phyloP scores from a whole-genome alignment of 2,888 invertebrate genomes.

The Allacma fusca region DNA sequence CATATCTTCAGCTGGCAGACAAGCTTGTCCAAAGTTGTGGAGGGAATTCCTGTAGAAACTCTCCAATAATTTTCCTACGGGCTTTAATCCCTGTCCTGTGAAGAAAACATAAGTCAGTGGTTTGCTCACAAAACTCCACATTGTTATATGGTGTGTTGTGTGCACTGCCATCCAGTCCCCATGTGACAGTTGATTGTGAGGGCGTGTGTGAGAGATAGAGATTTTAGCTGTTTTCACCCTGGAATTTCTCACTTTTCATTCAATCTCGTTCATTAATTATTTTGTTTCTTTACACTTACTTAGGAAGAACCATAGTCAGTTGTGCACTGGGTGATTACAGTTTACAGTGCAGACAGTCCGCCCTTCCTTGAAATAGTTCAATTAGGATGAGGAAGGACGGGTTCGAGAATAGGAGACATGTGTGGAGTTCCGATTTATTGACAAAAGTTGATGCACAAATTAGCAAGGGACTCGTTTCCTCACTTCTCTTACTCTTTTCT shows the following conservation, averaged over 20 bases:
- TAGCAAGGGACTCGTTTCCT: background rate
- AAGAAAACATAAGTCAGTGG: too few relatives aligned
- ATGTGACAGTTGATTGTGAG: background rate
- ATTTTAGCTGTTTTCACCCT: too few relatives aligned
- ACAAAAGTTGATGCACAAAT: background rate
- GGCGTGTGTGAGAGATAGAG: background rate
- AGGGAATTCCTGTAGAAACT: background rate
- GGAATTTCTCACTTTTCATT: too few relatives aligned
- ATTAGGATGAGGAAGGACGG: background rate
- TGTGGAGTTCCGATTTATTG: background rate
- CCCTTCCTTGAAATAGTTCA: slow-evolving; percentile 8
- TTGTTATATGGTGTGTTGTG: background rate
- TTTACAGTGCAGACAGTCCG: background rate
- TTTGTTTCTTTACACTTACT: too few relatives aligned
- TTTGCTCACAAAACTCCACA: too few relatives aligned
- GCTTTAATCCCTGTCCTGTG: background rate
- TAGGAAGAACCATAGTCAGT: too few relatives aligned
- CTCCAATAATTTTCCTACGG: background rate
- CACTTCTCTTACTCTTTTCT: too few relatives aligned
- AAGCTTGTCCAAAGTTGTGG: background rate
- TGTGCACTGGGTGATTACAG: background rate
- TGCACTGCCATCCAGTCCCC: background rate
- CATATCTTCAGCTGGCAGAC: background rate
- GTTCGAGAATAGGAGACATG: background rate
- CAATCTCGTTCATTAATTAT: too few relatives aligned